A percentile compares a stretch with the other conserved stretches of the same genome.
Conservation (phyloP, 2,113 vertebrate genomes). For the Marcusenius ussheri region DNA sequence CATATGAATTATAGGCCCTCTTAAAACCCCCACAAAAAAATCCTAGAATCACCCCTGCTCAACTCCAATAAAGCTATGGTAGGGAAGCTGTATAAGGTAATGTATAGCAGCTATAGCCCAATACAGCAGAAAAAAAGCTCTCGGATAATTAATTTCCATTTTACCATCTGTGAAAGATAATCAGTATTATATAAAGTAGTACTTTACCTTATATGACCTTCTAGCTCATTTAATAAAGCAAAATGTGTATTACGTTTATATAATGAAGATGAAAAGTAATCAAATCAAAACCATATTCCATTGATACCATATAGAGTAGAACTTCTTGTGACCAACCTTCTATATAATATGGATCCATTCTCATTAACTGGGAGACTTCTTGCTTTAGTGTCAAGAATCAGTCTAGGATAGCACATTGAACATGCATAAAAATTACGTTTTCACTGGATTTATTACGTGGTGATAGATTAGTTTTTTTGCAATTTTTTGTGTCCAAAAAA, state of each 20-base stretch:
- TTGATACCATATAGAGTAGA: neutral
- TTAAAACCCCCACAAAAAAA: neutral
- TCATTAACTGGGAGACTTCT: neutral
- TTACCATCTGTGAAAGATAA: slow-evolving; percentile 2
- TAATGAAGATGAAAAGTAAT: neutral
- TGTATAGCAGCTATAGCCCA: neutral
- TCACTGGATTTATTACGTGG: neutral
- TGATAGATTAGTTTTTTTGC: neutral
- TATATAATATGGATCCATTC: neutral
- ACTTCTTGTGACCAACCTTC: neutral
- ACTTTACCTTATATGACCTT: neutral
- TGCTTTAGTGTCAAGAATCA: neutral
- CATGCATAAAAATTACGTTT: neutral
- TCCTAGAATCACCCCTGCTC: neutral
- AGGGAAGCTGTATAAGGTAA: neutral
- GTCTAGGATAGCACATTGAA: neutral
- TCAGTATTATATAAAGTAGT: neutral
- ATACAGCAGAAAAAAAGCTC: neutral
- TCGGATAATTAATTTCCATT: neutral
- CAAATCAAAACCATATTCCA: neutral
- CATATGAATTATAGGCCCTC: neutral
- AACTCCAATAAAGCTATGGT: neutral
- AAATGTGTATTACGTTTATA: neutral
- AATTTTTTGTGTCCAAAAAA: neutral
- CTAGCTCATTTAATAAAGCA: neutral